A percentile compares a stretch with the other conserved stretches of the same genome.
phyloP scores from a whole-genome alignment of 2,797 vertebrate species.

The Chloroceryle amazona region DNA sequence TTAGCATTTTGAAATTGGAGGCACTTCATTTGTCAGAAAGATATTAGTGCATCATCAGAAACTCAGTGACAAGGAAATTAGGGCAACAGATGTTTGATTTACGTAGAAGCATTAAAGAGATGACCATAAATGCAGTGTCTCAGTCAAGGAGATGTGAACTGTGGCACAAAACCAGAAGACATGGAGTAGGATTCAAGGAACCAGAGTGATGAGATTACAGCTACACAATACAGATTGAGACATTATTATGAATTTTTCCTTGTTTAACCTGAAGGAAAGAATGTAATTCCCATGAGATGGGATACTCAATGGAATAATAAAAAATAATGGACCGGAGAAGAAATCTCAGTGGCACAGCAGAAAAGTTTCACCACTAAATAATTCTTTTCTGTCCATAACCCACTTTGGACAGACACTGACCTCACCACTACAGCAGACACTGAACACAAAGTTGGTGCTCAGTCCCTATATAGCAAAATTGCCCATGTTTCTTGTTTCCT shows the following conservation, averaged over 20 bases:
- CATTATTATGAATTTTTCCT: neutral
- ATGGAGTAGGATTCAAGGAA: neutral
- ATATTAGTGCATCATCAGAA: neutral
- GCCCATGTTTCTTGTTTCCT: neutral
- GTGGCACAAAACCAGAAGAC: neutral
- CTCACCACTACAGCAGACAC: neutral
- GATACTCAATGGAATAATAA: neutral
- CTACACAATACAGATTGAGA: neutral
- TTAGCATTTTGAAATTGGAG: neutral
- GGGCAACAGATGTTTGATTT: constrained; percentile 26
- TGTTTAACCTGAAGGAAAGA: neutral
- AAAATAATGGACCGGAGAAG: neutral
- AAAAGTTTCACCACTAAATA: neutral
- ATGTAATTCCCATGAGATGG: neutral
- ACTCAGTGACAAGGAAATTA: constrained; percentile 34
- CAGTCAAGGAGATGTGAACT: neutral
- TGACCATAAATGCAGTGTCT: neutral
- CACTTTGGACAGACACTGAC: neutral
- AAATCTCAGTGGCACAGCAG: neutral
- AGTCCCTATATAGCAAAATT: neutral
- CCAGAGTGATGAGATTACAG: neutral
- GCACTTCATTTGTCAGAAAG: neutral
- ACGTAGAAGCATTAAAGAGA: constrained; percentile 18
- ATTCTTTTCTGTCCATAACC: neutral
- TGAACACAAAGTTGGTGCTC: neutral